Conservation (phyloP, 2,888 invertebrate genomes). For the Pristionchus maxplancki region DNA sequence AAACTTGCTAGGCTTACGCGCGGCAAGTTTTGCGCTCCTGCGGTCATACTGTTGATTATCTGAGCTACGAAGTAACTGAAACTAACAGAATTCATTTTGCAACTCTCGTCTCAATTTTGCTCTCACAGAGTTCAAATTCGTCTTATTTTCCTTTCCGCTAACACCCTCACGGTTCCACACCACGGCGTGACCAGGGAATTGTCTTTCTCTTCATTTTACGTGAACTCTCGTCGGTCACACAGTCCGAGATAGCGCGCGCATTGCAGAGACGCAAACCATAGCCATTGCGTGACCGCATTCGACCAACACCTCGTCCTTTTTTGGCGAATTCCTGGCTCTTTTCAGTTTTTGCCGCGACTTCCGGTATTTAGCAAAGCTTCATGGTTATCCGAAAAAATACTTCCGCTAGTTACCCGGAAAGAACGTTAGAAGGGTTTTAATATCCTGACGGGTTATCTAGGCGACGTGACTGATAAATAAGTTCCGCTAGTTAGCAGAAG, state of each 20-base stretch:
- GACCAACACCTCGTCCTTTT: neutral
- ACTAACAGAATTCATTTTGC: too few relatives aligned
- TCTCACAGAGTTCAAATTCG: neutral
- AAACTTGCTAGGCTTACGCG: neutral
- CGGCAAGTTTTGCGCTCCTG: neutral
- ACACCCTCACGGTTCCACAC: neutral
- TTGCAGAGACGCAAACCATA: too few relatives aligned
- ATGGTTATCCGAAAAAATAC: neutral
- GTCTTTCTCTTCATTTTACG: too few relatives aligned
- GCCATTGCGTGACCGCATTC: neutral
- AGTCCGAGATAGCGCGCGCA: too few relatives aligned
- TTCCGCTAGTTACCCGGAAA: neutral
- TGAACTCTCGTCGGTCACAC: too few relatives aligned
- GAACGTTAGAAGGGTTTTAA: too few relatives aligned
- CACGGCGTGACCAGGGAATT: neutral
- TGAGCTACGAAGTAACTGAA: too few relatives aligned
- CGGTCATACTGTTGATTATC: neutral
- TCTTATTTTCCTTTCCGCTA: neutral
- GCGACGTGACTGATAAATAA: neutral
- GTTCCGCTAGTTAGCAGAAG: neutral
- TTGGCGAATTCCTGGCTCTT: neutral
- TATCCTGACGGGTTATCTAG: too few relatives aligned
- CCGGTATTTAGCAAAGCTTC: slow-evolving; percentile 16
- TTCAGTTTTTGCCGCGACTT: neutral
- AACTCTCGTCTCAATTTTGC: neutral